Evolutionary conservation across 2,797 vertebrate genomes (phyloP).

Genomic region (Chiloscyllium punctatum): DNA sequence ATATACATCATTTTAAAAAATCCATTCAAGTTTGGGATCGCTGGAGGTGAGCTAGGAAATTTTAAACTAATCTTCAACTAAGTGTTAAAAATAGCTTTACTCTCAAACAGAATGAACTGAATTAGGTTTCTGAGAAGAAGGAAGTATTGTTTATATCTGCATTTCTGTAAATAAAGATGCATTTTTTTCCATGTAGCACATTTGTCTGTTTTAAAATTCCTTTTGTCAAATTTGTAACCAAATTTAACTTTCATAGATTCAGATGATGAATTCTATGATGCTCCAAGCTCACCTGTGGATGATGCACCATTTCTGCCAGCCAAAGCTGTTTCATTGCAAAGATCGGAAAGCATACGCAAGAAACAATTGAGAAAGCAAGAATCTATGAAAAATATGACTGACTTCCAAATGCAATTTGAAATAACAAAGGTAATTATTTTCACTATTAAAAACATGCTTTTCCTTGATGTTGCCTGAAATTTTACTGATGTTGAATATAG

Average conservation of each 20-base stretch:
- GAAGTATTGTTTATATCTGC: neutral
- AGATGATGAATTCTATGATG: constrained; percentile 93
- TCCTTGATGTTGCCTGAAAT: neutral
- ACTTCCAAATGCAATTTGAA: constrained; percentile 76
- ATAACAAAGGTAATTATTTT: constrained; percentile 71
- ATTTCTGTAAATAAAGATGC: neutral
- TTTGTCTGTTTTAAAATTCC: constrained; percentile 41
- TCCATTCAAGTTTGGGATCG: neutral
- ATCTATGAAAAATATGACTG: constrained; percentile 78
- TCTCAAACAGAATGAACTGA: neutral
- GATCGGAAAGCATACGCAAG: constrained; percentile 49
- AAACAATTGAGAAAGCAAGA: constrained; percentile 63
- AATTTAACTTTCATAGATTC: constrained; percentile 62
- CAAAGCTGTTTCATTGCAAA: constrained; percentile 51
- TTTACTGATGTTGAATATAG: neutral
- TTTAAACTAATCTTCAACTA: neutral
- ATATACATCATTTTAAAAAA: neutral
- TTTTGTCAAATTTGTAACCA: constrained; percentile 58
- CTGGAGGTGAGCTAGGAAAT: neutral
- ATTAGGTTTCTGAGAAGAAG: neutral
- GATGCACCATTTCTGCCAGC: constrained; percentile 69
- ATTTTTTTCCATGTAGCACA: neutral
- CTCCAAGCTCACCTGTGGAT: constrained; percentile 78
- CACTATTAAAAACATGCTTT: neutral
- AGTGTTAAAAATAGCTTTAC: neutral